Percentiles rank a stretch among this genome's conserved stretches.
phyloP scores from a whole-genome alignment of 1,140 invertebrate genomes.

The Aradophagus sp. region DNA sequence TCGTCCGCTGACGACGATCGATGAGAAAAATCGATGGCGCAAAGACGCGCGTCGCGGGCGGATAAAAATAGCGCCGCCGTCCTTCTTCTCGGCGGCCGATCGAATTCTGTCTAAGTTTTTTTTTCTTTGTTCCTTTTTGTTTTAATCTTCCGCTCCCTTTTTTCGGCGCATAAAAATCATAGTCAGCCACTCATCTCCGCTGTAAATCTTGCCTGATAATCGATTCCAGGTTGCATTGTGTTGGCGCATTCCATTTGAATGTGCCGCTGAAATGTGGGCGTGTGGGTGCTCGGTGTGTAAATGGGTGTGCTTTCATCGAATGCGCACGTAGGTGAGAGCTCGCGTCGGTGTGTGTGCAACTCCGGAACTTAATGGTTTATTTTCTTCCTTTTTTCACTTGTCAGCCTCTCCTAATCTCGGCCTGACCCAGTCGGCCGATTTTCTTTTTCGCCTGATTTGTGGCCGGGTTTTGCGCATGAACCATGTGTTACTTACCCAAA shows the following conservation, averaged over 20 bases:
- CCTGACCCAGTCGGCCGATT: constrained; percentile 46
- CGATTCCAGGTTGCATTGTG: constrained; percentile 40
- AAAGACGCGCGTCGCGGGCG: too few species aligned
- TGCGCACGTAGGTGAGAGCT: too few species aligned
- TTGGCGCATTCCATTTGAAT: constrained; percentile 37
- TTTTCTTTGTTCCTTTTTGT: constrained; percentile 7
- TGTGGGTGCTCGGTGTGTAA: too few species aligned
- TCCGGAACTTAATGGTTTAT: constrained; percentile 37
- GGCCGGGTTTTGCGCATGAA: constrained; percentile 34
- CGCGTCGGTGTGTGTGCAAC: constrained; percentile 22
- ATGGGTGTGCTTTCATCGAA: too few species aligned
- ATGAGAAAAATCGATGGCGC: constrained; percentile 5
- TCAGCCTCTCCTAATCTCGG: constrained; percentile 42
- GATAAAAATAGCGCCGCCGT: too few species aligned
- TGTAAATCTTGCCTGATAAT: constrained; percentile 50
- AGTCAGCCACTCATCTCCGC: constrained; percentile 22
- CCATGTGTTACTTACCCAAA: constrained; percentile 42
- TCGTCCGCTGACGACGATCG: background rate
- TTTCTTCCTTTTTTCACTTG: constrained; percentile 44
- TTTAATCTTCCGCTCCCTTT: background rate
- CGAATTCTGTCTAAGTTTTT: background rate
- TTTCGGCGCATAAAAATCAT: constrained; percentile 11
- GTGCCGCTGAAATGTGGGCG: constrained; percentile 28
- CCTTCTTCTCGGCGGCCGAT: too few species aligned
- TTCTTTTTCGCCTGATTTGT: constrained; percentile 31